phyloP scores from a whole-genome alignment of 2,797 vertebrate genomes.

The Eidolon dupreanum region DNA sequence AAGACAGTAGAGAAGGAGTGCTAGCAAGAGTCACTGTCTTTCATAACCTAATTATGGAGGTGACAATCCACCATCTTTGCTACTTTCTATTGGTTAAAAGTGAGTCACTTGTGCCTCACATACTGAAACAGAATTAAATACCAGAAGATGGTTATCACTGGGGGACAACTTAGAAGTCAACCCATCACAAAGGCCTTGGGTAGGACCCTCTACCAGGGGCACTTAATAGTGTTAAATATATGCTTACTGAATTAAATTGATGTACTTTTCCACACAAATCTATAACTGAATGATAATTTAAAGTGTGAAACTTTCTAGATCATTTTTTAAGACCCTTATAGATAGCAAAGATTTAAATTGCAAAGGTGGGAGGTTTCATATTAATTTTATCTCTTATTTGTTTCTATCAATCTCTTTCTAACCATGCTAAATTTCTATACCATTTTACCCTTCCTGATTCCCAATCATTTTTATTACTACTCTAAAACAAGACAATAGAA shows the following conservation, averaged over 20 bases:
- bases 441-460: neutral
- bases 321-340: neutral
- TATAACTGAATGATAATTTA: neutral
- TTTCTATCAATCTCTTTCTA: neutral
- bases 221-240: neutral
- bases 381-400: neutral
- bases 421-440: neutral
- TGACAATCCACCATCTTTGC: neutral
- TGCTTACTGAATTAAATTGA: neutral
- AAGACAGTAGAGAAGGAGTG: neutral
- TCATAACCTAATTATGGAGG: neutral
- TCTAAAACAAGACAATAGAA: slow-evolving; percentile 9
- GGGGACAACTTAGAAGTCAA: neutral
- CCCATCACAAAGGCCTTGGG: too few species aligned
- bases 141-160: neutral
- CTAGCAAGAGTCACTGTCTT: neutral
- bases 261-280: neutral
- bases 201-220: neutral
- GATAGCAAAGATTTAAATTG: neutral
- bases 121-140: neutral
- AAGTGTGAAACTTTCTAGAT: neutral
- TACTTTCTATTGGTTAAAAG: neutral
- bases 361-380: neutral
- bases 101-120: neutral
- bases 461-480: neutral